Evolutionary conservation across 2,888 invertebrate genomes (phyloP), one percentile per base, ranked within the genome.

Genomic region (Chaitophorus viminalis): DNA sequence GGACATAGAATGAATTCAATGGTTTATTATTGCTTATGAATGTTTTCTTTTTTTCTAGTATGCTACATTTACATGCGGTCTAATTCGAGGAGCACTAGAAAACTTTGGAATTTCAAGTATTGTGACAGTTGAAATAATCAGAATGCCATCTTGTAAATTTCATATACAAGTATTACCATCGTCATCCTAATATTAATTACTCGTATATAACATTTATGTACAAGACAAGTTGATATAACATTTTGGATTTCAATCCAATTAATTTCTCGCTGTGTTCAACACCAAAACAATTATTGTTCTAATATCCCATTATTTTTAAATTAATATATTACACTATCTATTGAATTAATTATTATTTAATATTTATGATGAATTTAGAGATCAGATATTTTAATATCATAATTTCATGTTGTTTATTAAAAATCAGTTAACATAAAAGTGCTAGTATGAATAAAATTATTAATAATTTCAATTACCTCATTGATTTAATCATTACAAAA

Each of bases 21-120:
- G n/a, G n/a, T n/a, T n/a, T n/a, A n/a, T 76, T 76, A 14, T 29
- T 60, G 25, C 9, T 54, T 25, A 68, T 17, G 3, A 5, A 39
- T 0, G 9, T 39, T 39, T 39, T 6, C 25, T 33, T 86, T 33
- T 31, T 5, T 52, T 93, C 88, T 92, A 95, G 94, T 96, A 95
- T 93, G 94, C 99, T 86, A 97, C 98, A 3, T 98, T 98, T 91
- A 98, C 99, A 0, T 99, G 99, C 92, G 99, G 99, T 8, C 93
- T 99, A 90, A 95, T 99, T 85, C 93, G 99, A 91, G 99, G 99
- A 65, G 98, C 98, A 79, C 92, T 99, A 89, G 96, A 98, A 31
- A 99, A 99, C 92, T 93, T 99, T 89, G 98, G 98, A 89, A 96
- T 98, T 89, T 95, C 95, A 90, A 97, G 97, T 91, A 95, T 98